Evolutionary conservation across 2,888 invertebrate genomes (phyloP), one percentile per base, ranked within the genome.

Genomic region (Ennomos quercinarius): DNA sequence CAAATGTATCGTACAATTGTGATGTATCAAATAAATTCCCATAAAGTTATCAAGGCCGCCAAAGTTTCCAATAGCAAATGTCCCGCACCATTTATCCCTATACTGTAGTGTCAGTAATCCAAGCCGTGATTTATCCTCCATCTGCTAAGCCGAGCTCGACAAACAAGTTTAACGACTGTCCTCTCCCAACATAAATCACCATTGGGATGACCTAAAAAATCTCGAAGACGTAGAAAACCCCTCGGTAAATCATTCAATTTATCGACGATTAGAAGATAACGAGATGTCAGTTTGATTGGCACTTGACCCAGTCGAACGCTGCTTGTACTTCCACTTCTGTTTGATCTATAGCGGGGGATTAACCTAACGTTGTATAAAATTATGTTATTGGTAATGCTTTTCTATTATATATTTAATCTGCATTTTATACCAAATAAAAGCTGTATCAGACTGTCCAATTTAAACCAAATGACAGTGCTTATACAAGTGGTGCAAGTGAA

Each of bases 191-290:
- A 60, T 66, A 66, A 63, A 66, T 66, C 66, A 63, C 40, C 51
- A 61, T 63, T 56, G 61, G 47, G 57, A 49, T 41, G 59, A 41
- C 49, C 38, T 38, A n/a, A 41, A 54, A 51, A 57, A 57, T 57
- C 52, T 47, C 38, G 51, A 27, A 51, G 46, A 42, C 34, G 43
- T 41, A 44, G 50, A 36, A 52, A 56, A 55, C 17, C 54, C 12
- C 53, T 61, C 51, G 53, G 55, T 64, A 59, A 66, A 66, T 63
- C 53, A 67, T 67, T 67, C 62, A 46, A 63, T 63, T 61, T 59
- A 60, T 53, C 50, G 57, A 27, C 40, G 52, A 47, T 51, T 48
- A 55, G 59, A 45, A 35, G 59, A 47, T 51, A 53, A 57, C 54
- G 57, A 55, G 48, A 50, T 34, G 43, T 34, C 37, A 43, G 56